Evolutionary conservation across 2,797 vertebrate species (phyloP), one percentile per base, ranked within the genome.

Genomic region (Acrocephalus scirpaceus): DNA sequence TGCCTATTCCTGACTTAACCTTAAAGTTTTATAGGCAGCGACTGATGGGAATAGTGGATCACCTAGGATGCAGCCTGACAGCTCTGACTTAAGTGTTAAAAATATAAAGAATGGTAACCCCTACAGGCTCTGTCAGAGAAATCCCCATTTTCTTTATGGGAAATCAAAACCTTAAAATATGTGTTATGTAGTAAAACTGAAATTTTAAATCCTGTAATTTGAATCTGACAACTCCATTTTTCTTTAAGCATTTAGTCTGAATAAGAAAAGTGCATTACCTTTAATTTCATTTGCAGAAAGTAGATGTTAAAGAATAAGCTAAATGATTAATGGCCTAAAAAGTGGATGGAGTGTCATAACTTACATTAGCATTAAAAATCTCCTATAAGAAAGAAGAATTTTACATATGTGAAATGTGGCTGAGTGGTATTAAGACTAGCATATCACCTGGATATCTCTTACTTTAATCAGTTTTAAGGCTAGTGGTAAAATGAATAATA

Each of bases 401-500:
- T 97, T 97, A 97, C 88, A 90, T 97, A 96, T 85, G 81, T 97
- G 93, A 97, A 95, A 72, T 97, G 64, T 97, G 95, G 89, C 92
- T 97, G 93, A 97, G 91, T 96, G 92, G 85, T 96, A 96, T 97
- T 96, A 97, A 98, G 96, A 96, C 97, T 96, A 96, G 95, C 94
- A 83, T 96, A 96, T 97, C 96, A 97, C 95, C 95, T 96, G 96
- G 95, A 96, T 97, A 97, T 97, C 97, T 97, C 96, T 94, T 93
- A 97, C 91, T 97, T 97, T 96, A 96, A 97, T 97, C 95, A 92
- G 96, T 96, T 97, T 97, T 97, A 93, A 96, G 95, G 95, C 91
- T 96, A 95, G 89, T 96, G 96, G 95, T 96, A 97, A 92, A 95
- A 97, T 97, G 98, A 98, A 98, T 97, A 98, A 97, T 98, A 98